Conservation (phyloP, 2,888 invertebrate genomes). For the Pomacea canaliculata region DNA sequence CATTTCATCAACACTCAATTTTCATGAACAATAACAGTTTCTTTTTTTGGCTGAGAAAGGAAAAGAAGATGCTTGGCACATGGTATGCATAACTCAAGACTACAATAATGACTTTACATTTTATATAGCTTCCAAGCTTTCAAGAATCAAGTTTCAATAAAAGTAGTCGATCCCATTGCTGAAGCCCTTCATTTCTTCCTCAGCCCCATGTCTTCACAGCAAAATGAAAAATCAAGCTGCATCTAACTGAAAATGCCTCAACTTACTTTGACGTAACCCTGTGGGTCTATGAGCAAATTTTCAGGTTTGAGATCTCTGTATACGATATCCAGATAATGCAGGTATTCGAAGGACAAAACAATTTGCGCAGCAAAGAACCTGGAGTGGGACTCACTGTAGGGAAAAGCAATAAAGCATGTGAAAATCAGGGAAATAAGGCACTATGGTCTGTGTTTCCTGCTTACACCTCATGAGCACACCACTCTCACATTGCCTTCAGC, state of each 20-base stretch:
- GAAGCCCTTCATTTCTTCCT: too few relatives aligned
- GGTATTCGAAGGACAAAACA: conserved; percentile 99
- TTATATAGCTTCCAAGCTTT: too few relatives aligned
- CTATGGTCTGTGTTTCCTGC: conserved; percentile 9
- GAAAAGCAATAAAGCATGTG: conserved; percentile 30
- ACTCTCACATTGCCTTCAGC: conserved; percentile 2
- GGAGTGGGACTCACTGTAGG: conserved; percentile 94
- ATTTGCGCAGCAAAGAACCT: conserved; percentile 99
- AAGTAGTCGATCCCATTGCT: too few relatives aligned
- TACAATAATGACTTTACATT: too few relatives aligned
- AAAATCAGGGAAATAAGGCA: conserved; percentile 13
- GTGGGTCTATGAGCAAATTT: conserved; percentile 94
- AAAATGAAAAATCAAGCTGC: conserved; percentile 9
- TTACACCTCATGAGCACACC: neutral
- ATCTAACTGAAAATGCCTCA: conserved; percentile 20
- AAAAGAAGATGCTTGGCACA: too few relatives aligned
- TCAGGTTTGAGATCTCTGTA: conserved; percentile 99
- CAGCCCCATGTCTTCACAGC: neutral
- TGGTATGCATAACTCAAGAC: too few relatives aligned
- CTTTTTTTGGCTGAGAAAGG: too few relatives aligned
- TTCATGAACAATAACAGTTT: conserved; percentile 16
- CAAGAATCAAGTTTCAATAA: too few relatives aligned
- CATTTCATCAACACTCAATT: conserved; percentile 25
- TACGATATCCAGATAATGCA: conserved; percentile 98
- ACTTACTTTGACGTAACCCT: conserved; percentile 70